Evolutionary conservation across 2,797 vertebrate genomes (phyloP), one percentile per base, ranked within the genome.

Genomic region (Coilia nasus): DNA sequence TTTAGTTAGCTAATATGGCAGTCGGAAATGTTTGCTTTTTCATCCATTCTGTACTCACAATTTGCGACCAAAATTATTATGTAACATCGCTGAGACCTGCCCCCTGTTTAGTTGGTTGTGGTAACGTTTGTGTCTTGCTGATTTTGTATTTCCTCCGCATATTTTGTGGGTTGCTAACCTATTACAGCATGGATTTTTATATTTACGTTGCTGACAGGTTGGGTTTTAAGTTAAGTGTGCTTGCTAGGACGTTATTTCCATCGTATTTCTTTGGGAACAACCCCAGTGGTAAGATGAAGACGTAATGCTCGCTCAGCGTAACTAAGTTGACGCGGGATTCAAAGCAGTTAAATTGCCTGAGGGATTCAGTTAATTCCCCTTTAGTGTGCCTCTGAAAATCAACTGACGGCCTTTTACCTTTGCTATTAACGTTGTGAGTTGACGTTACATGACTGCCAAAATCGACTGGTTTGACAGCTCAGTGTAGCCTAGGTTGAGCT

Each of bases 21-120:
- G 35, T 78, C 31, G 71, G 71, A 78, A 44, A 78, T 44, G 31
- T 78, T 78, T 44, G 19, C 19, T 78, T 21, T 44, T 25, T 64
- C 60, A 64, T 25, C n/a, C n/a, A 11, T 21, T 23, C n/a, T 64
- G n/a, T 10, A 64, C 15, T 44, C 35, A 78, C 31, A 35, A 78
- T 78, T 78, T 78, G 41, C 71, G 71, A 78, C 35, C 35, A 44
- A 44, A 21, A 78, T 78, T 64, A 64, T 64, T 78, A 78, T 78
- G 71, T 78, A 78, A 78, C 71, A 41, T 25, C 31, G 19, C 35
- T 17, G 2, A 44, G 35, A 21, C 35, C 15, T 21, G 19, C 71
- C 35, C 71, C 3, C 28, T 54, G 50, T 41, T 54, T 71, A 31
- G 28, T 2, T 44, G 71, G 17, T 19, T 21, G 11, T 7, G 15